Evolutionary conservation across 2,888 invertebrate genomes (phyloP), one percentile per base, ranked within the genome.

Genomic region (Noctua comes): DNA sequence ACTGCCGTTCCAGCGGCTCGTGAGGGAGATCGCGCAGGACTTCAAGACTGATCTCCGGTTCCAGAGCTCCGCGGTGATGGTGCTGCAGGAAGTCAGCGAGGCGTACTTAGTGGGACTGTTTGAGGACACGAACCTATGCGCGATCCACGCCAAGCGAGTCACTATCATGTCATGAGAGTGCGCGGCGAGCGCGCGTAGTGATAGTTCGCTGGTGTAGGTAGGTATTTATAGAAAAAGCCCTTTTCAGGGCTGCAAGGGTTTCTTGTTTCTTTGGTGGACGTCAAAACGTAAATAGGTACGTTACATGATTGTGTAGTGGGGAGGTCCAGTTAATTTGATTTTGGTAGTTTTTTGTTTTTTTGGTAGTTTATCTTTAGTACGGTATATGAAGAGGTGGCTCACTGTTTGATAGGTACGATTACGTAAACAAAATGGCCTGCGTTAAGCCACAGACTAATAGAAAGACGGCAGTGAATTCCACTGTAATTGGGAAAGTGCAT

Each of bases 101-200:
- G 97, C 97, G 86, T 97, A 98, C 89, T 91, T 98, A 48, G 98
- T 98, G 24, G 98, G 98, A 18, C 94, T 98, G 1, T 98, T 98
- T 91, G 98, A 98, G 92, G 98, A 98, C 90, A 98, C 98, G 46
- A 98, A 98, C 92, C 94, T 98, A 88, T 98, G 98, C 92, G 98
- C 98, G 59, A 98, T 98, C 87, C 98, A 98, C 90, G 98, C 95
- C 0, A 96, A 94, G 68, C 86, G 96, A 5, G 95, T 96, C 0
- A 96, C 96, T 0, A 95, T 0, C 95, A 96, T 96, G 27, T 95
- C 96, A 86, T 96, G 54, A 83, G 96, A 68, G 93, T 96, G 0
- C 90, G 95, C 1, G 96, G 96, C 0, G 95, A 95, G 77, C 85
- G 96, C 13, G 94, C 95, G 3, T 95, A 90, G 59, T 18, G 51